Base-by-base conservation (phyloP, 2,113 vertebrate genomes). In the Xiphophorus hellerii region DNA sequence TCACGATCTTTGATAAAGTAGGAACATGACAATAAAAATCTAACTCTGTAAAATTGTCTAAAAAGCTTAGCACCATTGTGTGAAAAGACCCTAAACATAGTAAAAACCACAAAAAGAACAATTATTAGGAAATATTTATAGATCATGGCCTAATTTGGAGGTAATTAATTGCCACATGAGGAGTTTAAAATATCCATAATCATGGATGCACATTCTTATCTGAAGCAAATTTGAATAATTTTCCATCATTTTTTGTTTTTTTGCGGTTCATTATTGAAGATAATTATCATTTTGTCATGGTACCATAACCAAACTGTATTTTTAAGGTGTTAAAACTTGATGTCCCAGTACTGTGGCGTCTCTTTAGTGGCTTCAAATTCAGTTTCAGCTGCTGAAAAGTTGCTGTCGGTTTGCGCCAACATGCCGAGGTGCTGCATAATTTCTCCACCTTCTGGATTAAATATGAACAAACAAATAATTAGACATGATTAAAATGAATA, bases 51-150 rank as follows among this genome's bases (percentile, higher is more conserved):
- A 66, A 81, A 73, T 15, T 48, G 37, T 84, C 25, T 79, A 63
- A 17, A 80, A 81, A 71, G 82, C 64, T 81, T 81, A 93, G 89
- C 92, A 93, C 92, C 92, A 87, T 89, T 80, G 84, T 72, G 67
- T 76, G 72, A 60, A 78, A 80, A 80, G 73, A n/a, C 72, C 81
- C n/a, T 30, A 75, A 27, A 73, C 29, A 7, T 20, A 35, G 69
- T 61, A 85, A 77, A 66, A 54, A 72, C 15, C n/a, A 69, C 13
- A 67, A 74, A 20, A 62, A 51, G 3, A 76, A 65, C 17, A 2
- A 5, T 66, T 69, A 29, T 54, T 58, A 58, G 51, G 25, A 58
- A n/a, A 58, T 20, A 54, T 54, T 25, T 8, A 54, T 25, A 22
- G 33, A 4, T 63, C 3, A 62, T 61, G 54, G 30, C 28, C 8